Evolutionary conservation across 2,888 invertebrate species (phyloP).

Genomic region (Lithophane socia): DNA sequence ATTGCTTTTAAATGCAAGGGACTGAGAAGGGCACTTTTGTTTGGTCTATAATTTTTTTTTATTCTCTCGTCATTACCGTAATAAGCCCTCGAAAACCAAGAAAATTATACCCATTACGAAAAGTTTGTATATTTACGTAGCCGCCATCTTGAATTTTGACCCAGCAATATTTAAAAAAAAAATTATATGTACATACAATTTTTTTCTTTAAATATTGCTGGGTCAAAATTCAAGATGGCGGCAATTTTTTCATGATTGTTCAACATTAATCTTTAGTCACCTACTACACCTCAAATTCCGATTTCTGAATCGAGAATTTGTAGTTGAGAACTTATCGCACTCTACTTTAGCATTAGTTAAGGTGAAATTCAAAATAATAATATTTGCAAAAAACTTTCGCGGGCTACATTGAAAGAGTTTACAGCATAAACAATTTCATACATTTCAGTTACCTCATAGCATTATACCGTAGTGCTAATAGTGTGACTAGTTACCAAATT

Average conservation of each 20-base stretch:
- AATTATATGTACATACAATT: too few relatives aligned
- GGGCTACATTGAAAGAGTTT: not conserved
- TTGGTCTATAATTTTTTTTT: not conserved
- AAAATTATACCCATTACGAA: not conserved
- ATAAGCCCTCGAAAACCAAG: too few relatives aligned
- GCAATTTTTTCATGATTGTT: too few relatives aligned
- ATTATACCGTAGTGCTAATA: not conserved
- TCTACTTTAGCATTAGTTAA: not conserved
- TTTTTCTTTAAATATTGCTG: too few relatives aligned
- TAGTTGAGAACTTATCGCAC: not conserved
- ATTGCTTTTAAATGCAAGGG: conserved; percentile 4
- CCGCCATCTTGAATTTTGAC: too few relatives aligned
- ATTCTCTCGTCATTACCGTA: not conserved
- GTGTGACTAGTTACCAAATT: not conserved
- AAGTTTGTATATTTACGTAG: not conserved
- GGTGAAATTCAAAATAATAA: not conserved
- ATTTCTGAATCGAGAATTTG: not conserved
- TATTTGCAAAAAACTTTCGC: too few relatives aligned
- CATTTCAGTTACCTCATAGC: not conserved
- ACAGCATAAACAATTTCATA: not conserved
- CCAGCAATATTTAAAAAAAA: too few relatives aligned
- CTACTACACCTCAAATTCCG: too few relatives aligned
- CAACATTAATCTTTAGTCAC: not conserved
- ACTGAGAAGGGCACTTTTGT: not conserved
- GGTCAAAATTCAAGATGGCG: too few relatives aligned